These are phyloP conservation scores for Epizoanthus fatuus DNA, from an alignment of 92 coral and sea anemone genomes.

Conservation along the genomic window DNA sequence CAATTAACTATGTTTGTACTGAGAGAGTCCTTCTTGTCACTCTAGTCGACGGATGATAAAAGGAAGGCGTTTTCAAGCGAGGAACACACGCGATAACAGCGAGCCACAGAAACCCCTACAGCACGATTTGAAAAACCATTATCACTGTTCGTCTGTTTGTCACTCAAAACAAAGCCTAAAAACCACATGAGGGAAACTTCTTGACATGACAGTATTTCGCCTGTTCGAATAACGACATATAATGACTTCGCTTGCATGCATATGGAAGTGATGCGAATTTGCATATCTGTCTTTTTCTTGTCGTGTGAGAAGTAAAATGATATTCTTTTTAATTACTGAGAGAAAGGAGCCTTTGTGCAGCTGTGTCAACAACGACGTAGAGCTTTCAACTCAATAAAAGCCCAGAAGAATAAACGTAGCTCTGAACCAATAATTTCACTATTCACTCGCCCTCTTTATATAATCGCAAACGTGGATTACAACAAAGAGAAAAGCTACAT, in stretches of 20 bases:
- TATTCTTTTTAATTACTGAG: constrained; percentile 97
- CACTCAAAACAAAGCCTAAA: constrained; percentile 66
- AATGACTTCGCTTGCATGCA: constrained; percentile 81
- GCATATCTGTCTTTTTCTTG: constrained; percentile 89
- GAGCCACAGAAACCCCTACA: constrained; percentile 64
- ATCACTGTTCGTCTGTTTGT: constrained; percentile 72
- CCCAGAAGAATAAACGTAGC: constrained; percentile 91
- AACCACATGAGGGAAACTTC: constrained; percentile 67
- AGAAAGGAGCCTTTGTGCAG: constrained; percentile 99
- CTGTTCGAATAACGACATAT: constrained; percentile 79
- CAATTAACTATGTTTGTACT: constrained; percentile 92
- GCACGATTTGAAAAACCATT: constrained; percentile 74
- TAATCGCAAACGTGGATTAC: constrained; percentile 89
- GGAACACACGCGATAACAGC: constrained; percentile 81
- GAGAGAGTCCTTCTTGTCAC: constrained; percentile 80
- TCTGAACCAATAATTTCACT: constrained; percentile 94
- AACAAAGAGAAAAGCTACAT: constrained; percentile 81
- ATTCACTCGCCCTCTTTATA: constrained; percentile 92
- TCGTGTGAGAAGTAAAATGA: constrained; percentile 94
- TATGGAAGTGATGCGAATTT: constrained; percentile 76
- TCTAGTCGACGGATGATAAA: constrained; percentile 76
- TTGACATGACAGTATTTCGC: constrained; percentile 62
- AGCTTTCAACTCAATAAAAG: constrained; percentile 99
- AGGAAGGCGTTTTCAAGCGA: constrained; percentile 75
- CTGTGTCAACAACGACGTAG: constrained; percentile 99